Conservation (phyloP, 2,113 vertebrate genomes). For the Ahaetulla prasina region DNA sequence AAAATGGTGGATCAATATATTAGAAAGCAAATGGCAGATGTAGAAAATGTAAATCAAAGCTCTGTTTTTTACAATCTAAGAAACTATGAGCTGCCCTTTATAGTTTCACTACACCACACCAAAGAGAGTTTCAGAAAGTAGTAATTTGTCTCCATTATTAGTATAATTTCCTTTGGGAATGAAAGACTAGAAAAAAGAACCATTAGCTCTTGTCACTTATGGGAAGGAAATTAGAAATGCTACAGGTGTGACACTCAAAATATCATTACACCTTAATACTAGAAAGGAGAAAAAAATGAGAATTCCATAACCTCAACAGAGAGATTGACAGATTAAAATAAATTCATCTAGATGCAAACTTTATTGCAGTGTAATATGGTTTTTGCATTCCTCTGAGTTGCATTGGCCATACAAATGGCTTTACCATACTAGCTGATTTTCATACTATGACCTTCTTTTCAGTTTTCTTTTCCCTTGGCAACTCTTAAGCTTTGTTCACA, state of each 20-base stretch:
- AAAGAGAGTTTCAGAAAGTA: constrained; percentile 36
- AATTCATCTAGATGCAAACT: not conserved
- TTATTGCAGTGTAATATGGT: not conserved
- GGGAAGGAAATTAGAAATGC: constrained; percentile 35
- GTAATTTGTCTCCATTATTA: constrained; percentile 59
- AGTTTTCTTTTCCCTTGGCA: constrained; percentile 62
- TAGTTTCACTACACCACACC: constrained; percentile 47
- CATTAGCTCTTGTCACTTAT: constrained; percentile 52
- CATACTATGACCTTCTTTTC: constrained; percentile 45
- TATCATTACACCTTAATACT: not conserved
- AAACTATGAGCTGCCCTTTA: constrained; percentile 57
- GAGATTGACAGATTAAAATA: not conserved
- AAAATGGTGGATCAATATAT: constrained; percentile 45
- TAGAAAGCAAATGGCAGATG: constrained; percentile 54
- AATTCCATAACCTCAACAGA: not conserved
- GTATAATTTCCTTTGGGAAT: constrained; percentile 44
- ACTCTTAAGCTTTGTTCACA: constrained; percentile 59
- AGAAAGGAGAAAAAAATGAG: not conserved
- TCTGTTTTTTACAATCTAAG: constrained; percentile 48
- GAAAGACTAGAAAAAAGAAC: constrained; percentile 51
- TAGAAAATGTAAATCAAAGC: constrained; percentile 54
- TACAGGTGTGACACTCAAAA: not conserved
- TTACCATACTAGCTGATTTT: constrained; percentile 18
- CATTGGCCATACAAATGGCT: not conserved
- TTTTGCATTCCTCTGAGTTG: not conserved